Conservation (phyloP, 2,113 vertebrate genomes). For the Carassius carassius region DNA sequence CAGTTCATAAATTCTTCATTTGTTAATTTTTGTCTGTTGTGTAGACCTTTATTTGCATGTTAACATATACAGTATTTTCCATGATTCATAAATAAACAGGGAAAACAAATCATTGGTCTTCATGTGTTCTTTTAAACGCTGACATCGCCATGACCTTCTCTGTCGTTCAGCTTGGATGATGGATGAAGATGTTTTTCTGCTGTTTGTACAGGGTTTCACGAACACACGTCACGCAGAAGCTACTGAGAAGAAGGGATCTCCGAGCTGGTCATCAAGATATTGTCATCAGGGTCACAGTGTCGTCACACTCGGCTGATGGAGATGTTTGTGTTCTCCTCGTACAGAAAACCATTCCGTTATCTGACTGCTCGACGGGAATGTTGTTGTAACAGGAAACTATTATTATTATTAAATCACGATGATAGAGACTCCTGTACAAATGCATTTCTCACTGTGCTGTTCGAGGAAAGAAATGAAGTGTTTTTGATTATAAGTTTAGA, state of each 20-base stretch:
- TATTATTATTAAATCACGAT: neutral
- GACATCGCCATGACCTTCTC: neutral
- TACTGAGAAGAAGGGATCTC: neutral
- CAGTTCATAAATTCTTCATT: too few species aligned
- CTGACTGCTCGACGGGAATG: neutral
- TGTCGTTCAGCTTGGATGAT: neutral
- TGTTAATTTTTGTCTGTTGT: too few species aligned
- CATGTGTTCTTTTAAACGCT: neutral
- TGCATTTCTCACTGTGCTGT: neutral
- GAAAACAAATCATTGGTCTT: too few species aligned
- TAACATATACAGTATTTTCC: too few species aligned
- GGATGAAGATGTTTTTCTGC: slow-evolving; percentile 1
- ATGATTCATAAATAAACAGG: too few species aligned
- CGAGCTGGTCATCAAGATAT: neutral
- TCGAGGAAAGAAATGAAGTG: neutral
- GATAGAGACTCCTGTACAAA: neutral
- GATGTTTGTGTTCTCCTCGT: neutral
- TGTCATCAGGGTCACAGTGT: neutral
- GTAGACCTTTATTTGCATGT: too few species aligned
- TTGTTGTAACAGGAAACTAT: neutral
- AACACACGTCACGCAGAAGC: too few species aligned
- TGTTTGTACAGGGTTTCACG: neutral
- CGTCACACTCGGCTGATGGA: neutral
- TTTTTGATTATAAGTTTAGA: neutral
- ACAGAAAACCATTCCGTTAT: neutral